Conservation (phyloP, 2,888 invertebrate species). For the Leptinotarsa peninsularis region DNA sequence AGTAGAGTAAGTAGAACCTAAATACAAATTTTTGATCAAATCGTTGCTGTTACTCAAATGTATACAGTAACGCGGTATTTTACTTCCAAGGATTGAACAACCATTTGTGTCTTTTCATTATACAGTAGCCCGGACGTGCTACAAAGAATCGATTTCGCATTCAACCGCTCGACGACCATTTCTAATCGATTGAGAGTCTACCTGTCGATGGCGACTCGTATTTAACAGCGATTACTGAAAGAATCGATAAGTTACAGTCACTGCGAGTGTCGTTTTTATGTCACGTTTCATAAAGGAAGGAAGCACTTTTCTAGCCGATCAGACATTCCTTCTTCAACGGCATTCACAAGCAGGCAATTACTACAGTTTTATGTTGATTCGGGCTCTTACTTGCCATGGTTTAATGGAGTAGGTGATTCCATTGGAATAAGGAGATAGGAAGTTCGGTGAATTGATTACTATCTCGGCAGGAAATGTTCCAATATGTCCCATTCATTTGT, state of each 20-base stretch:
- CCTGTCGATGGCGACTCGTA: not conserved
- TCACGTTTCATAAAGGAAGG: conserved; percentile 25
- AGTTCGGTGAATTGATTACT: no score
- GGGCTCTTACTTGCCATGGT: not conserved
- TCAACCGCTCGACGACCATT: conserved; percentile 1
- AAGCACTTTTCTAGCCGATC: conserved; percentile 22
- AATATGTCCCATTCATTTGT: no score
- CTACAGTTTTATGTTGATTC: conserved; percentile 8
- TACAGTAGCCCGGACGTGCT: not conserved
- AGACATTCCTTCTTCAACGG: conserved; percentile 16
- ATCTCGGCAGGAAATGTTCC: no score
- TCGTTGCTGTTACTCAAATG: no score
- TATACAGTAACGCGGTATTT: no score
- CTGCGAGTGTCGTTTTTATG: conserved; percentile 14
- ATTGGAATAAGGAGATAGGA: not conserved
- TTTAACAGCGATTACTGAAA: conserved; percentile 5
- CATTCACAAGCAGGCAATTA: not conserved
- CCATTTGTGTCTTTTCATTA: not conserved
- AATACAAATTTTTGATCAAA: no score
- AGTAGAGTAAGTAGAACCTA: no score
- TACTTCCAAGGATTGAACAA: not conserved
- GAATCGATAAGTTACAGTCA: not conserved
- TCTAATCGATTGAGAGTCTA: conserved; percentile 10
- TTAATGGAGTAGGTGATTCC: not conserved
- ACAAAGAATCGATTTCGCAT: not conserved